Percentiles rank a stretch among this genome's conserved stretches.
Conservation (phyloP, 2,888 invertebrate species). For the Agrotis segetum region DNA sequence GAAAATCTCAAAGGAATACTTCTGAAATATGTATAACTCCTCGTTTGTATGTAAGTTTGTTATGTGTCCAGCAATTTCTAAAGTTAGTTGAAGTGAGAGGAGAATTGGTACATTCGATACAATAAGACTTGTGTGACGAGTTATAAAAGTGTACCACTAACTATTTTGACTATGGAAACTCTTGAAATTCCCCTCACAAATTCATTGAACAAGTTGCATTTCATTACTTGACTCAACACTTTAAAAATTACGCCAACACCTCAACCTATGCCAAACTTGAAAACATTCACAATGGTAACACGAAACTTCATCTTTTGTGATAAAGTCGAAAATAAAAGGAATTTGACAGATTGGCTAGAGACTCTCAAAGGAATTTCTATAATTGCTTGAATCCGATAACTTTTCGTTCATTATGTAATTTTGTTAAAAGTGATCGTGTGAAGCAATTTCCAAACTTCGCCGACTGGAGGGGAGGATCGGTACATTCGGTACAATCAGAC, state of each 20-base stretch:
- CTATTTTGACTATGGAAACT: neutral
- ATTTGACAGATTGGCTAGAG: too few species aligned
- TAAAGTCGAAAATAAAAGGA: too few species aligned
- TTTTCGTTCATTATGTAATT: slow-evolving; percentile 2
- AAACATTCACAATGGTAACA: too few species aligned
- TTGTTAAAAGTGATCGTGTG: slow-evolving; percentile 4
- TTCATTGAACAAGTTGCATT: neutral
- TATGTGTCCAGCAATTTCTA: slow-evolving; percentile 13
- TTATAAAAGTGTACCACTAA: slow-evolving; percentile 25
- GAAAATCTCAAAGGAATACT: too few species aligned
- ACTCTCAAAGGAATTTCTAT: too few species aligned
- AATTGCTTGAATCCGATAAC: neutral
- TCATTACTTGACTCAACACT: too few species aligned
- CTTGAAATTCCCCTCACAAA: neutral
- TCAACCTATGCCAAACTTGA: too few species aligned
- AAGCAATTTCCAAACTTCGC: slow-evolving; percentile 42
- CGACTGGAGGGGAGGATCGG: slow-evolving; percentile 20
- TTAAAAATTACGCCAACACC: too few species aligned
- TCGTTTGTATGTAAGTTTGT: slow-evolving; percentile 4
- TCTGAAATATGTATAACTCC: too few species aligned
- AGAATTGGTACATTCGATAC: slow-evolving; percentile 5
- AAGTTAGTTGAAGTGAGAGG: slow-evolving; percentile 15
- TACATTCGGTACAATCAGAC: slow-evolving; percentile 47
- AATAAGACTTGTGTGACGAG: slow-evolving; percentile 33
- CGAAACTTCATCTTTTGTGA: too few species aligned